Conservation (phyloP, 2,888 invertebrate species). For the Congeria kusceri region DNA sequence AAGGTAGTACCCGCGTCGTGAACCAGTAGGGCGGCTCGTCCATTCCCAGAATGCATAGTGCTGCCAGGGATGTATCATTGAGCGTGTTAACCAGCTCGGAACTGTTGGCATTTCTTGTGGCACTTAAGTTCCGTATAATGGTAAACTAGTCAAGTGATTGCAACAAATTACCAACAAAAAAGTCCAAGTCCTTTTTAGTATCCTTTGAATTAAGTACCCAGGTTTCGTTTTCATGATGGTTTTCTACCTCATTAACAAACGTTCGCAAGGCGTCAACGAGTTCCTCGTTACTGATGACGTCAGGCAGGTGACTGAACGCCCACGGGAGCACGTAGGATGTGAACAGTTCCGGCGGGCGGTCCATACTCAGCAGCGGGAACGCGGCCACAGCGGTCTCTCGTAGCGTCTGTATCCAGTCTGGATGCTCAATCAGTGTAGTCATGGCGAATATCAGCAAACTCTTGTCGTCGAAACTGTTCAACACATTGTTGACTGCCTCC, state of each 20-base stretch:
- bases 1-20: no score
- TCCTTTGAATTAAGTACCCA: not conserved
- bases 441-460: conserved; percentile 9
- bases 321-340: conserved; percentile 31
- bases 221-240: not conserved
- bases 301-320: conserved; percentile 27
- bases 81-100: not conserved
- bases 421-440: not conserved
- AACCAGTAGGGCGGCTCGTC: no score
- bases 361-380: conserved; percentile 36
- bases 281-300: conserved; percentile 27
- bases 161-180: not conserved
- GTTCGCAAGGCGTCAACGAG: conserved; percentile 9
- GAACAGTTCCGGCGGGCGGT: conserved; percentile 27
- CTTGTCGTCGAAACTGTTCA: not conserved
- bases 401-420: conserved; percentile 19
- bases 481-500: not conserved
- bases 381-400: conserved; percentile 29
- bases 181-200: not conserved
- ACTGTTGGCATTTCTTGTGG: not conserved
- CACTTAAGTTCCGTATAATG: no score
- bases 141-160: no score
- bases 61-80: not conserved
- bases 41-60: no score
- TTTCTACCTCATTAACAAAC: conserved; percentile 6